Percentiles rank a stretch among this genome's conserved stretches.
Conservation (phyloP, 1,140 invertebrate species). For the Thaumatotibia leucotreta region DNA sequence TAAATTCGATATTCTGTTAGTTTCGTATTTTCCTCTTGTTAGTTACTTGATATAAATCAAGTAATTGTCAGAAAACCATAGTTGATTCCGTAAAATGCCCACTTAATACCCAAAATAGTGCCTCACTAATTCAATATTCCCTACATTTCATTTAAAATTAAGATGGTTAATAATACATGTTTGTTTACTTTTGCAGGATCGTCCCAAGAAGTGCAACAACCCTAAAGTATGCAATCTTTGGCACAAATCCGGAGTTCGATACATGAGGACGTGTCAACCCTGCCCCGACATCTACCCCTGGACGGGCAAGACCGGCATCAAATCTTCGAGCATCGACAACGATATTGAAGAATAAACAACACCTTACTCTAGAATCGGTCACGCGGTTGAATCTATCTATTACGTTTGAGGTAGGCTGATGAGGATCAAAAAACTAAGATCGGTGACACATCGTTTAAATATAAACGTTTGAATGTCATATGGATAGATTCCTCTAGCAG, state of each 20-base stretch:
- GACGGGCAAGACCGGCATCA: conserved; percentile 94
- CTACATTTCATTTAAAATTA: too few species aligned
- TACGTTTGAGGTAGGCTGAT: background rate
- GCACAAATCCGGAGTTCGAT: conserved; percentile 95
- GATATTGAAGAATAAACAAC: conserved; percentile 81
- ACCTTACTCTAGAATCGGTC: conserved; percentile 25
- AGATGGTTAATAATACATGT: background rate
- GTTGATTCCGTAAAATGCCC: too few species aligned
- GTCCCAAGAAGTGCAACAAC: conserved; percentile 93
- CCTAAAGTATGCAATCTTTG: conserved; percentile 96
- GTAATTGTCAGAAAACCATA: too few species aligned
- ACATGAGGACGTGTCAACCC: conserved; percentile 95
- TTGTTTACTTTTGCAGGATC: conserved; percentile 79
- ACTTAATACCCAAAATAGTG: too few species aligned
- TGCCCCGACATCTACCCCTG: conserved; percentile 95
- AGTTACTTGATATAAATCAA: too few species aligned
- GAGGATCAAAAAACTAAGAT: background rate
- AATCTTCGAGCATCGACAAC: conserved; percentile 90
- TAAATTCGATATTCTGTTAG: too few species aligned
- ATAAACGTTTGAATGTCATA: background rate
- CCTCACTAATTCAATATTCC: too few species aligned
- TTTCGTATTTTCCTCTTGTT: too few species aligned
- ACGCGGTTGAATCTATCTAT: conserved; percentile 4
- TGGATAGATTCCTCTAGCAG: background rate
- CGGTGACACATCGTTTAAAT: background rate